phyloP scores from a whole-genome alignment of 2,888 invertebrate genomes.

The Himalopsyche japonica region DNA sequence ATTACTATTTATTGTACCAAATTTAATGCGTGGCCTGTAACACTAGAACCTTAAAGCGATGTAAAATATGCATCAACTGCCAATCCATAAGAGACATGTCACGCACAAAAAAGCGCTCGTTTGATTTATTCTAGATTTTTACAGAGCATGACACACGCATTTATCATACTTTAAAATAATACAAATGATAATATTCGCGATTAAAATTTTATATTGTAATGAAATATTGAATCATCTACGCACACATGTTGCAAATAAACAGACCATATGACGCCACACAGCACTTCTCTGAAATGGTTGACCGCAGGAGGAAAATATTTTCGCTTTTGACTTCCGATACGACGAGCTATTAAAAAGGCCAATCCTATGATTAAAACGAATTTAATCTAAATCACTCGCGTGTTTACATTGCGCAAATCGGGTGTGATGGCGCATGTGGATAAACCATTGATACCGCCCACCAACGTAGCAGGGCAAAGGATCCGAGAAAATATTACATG shows the following conservation, averaged over 20 bases:
- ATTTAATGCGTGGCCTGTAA: no score
- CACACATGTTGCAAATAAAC: background rate
- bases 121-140: background rate
- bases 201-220: background rate
- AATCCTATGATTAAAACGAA: background rate
- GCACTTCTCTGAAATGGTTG: constrained; percentile 24
- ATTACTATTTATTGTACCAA: no score
- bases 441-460: no score
- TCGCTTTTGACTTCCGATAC: constrained; percentile 30
- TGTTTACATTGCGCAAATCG: background rate
- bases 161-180: background rate
- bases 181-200: background rate
- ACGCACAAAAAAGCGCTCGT: background rate
- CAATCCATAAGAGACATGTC: background rate
- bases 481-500: no score
- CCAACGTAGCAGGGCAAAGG: no score
- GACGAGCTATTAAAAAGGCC: background rate
- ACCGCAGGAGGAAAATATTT: constrained; percentile 38
- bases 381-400: background rate
- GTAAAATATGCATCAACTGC: no score
- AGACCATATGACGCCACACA: constrained; percentile 10
- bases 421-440: background rate
- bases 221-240: background rate
- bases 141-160: background rate
- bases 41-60: no score